A percentile compares a stretch with the other conserved stretches of the same genome.
These are phyloP conservation scores for Pavo muticus DNA, from an alignment of 2,113 vertebrate genomes.

Conservation along the genomic window DNA sequence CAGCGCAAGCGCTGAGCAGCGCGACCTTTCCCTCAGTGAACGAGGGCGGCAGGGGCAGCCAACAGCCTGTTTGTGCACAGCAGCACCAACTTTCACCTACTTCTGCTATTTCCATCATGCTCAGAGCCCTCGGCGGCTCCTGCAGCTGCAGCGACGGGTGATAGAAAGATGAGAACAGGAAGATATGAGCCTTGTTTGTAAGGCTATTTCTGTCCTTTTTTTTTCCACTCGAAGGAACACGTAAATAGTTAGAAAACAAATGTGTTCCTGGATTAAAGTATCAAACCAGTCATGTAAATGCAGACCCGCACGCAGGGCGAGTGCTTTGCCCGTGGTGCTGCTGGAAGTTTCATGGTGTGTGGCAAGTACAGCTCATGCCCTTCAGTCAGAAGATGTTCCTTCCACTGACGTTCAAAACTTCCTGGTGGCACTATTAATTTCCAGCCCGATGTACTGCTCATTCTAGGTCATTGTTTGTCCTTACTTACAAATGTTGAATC, in stretches of 20 bases:
- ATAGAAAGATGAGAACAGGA: conserved; percentile 30
- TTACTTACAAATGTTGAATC: background rate
- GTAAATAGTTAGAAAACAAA: conserved; percentile 29
- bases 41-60: background rate
- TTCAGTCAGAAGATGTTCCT: background rate
- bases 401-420: background rate
- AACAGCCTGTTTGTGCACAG: conserved; percentile 44
- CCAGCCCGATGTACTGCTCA: background rate
- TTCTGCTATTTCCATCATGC: background rate
- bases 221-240: background rate
- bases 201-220: background rate
- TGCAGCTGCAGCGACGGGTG: background rate
- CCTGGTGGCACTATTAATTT: background rate
- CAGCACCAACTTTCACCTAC: conserved; percentile 64
- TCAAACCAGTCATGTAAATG: background rate
- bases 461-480: background rate
- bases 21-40: conserved; percentile 60
- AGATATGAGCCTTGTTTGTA: conserved; percentile 9
- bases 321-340: rapidly evolving
- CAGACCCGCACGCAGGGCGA: background rate
- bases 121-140: background rate
- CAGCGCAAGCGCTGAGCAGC: conserved; percentile 7
- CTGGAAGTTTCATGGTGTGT: background rate
- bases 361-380: rapidly evolving
- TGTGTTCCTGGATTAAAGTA: background rate